Evolutionary conservation across 2,888 invertebrate species (phyloP), one percentile per base, ranked within the genome.

Genomic region (Malachius bipustulatus): DNA sequence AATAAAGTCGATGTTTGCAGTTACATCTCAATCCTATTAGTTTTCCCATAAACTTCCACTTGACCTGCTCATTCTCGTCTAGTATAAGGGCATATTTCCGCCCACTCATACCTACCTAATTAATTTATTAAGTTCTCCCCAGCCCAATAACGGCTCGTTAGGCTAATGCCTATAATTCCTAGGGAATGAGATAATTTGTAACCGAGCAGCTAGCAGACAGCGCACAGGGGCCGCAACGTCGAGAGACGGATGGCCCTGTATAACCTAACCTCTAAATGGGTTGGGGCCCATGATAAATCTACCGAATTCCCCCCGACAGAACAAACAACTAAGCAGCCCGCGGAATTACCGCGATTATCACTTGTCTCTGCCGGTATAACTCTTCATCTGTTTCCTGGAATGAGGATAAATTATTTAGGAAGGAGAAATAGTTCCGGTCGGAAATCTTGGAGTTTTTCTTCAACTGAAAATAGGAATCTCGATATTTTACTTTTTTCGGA

Each of bases 291-390:
- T 57, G 58, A 60, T 62, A 59, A 60, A 62, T 60, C 55, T 56
- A 49, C 53, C 40, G 48, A 43, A 46, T 47, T 45, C 47, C 42
- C 55, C 51, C 54, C 37, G 40, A 36, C 38, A 43, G 40, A 44
- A 42, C 47, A 40, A 44, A 49, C 51, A 50, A 19, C 24, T 49
- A 52, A 46, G 51, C 49, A 47, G 43, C 48, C 58, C 59, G 61
- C 59, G 59, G 57, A 60, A 62, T 62, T 62, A 62, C 53, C 45
- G 51, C 56, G 60, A 62, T 62, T 62, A 62, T 62, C 62, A 59
- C 61, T 61, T 61, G 62, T 57, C 62, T 56, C 49, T 48, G 46
- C 41, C 47, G 50, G 50, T 59, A 57, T 56, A 56, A 60, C 57
- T 59, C 57, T 58, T 59, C 60, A 61, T 62, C 57, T 55, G 49